Evolutionary conservation across 1,140 invertebrate genomes (phyloP).

Genomic region (Phymorhynchus buccinoides): DNA sequence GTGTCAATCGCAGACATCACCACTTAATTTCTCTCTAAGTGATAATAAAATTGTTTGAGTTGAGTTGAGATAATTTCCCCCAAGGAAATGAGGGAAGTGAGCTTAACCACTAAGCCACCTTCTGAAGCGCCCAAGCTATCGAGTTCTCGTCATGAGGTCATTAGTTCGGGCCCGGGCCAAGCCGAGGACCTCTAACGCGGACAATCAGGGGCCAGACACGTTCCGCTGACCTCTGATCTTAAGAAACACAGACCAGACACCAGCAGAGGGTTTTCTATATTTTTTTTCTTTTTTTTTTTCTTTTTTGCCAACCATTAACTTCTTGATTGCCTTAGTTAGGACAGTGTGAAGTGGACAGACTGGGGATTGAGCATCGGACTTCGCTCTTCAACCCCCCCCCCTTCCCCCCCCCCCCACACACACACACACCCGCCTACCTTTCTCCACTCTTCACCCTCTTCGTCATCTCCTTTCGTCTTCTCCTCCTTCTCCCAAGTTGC

Average conservation of each 20-base stretch:
- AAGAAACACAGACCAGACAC: neutral
- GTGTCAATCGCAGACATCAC: too few species aligned
- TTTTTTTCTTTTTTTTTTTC: too few species aligned
- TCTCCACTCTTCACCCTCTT: neutral
- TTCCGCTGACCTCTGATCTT: slow-evolving; percentile 22
- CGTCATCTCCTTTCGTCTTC: neutral
- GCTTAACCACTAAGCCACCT: neutral
- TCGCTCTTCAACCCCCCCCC: neutral
- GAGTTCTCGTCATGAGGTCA: neutral
- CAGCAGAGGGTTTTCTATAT: too few species aligned
- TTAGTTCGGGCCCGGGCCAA: neutral
- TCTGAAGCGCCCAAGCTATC: neutral
- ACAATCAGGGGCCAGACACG: slow-evolving; percentile 29
- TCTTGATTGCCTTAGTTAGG: slow-evolving; percentile 33
- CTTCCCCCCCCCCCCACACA: neutral
- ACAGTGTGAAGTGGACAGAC: neutral
- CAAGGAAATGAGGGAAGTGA: neutral
- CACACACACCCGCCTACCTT: neutral
- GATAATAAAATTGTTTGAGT: too few species aligned
- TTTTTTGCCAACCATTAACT: too few species aligned
- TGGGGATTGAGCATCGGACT: neutral
- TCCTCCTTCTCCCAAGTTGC: neutral
- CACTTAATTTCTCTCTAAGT: too few species aligned
- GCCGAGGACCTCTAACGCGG: neutral
- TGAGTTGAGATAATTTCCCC: too few species aligned